Conservation (phyloP, 2,888 invertebrate species). For the Diaperis boleti region DNA sequence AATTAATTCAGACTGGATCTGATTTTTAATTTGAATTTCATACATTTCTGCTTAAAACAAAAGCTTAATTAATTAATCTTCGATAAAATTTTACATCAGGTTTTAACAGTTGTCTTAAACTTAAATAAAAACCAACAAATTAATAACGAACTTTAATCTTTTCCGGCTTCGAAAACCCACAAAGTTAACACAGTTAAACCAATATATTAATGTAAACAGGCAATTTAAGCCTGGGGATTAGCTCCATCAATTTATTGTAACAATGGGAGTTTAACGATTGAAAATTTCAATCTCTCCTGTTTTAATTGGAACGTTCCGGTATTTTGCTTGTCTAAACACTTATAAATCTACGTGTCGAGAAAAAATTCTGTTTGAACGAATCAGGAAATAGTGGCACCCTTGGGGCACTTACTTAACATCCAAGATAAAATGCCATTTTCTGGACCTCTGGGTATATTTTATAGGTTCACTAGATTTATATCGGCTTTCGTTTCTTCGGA, state of each 20-base stretch:
- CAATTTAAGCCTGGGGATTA: slow-evolving; percentile 1
- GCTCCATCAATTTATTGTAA: background rate
- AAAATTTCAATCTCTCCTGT: background rate
- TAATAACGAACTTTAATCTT: background rate
- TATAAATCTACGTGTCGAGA: slow-evolving; percentile 16
- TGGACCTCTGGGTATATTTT: slow-evolving; percentile 29
- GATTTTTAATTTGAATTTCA: too few relatives aligned
- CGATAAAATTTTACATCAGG: too few relatives aligned
- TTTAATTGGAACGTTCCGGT: background rate
- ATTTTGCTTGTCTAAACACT: slow-evolving; percentile 9
- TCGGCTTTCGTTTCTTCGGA: background rate
- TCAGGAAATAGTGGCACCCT: slow-evolving; percentile 14
- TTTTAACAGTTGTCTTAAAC: too few relatives aligned
- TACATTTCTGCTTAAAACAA: too few relatives aligned
- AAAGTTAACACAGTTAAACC: too few relatives aligned
- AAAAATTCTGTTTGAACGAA: slow-evolving; percentile 15
- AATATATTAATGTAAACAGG: background rate
- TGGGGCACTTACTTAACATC: slow-evolving; percentile 24
- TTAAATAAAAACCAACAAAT: background rate
- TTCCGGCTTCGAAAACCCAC: too few relatives aligned
- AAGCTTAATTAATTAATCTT: too few relatives aligned
- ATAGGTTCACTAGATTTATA: slow-evolving; percentile 15
- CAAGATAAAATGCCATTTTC: slow-evolving; percentile 25
- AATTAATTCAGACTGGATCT: too few relatives aligned
- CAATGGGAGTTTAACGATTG: background rate